Conservation (phyloP, 2,113 vertebrate genomes). For the Baryphthengus martii region DNA sequence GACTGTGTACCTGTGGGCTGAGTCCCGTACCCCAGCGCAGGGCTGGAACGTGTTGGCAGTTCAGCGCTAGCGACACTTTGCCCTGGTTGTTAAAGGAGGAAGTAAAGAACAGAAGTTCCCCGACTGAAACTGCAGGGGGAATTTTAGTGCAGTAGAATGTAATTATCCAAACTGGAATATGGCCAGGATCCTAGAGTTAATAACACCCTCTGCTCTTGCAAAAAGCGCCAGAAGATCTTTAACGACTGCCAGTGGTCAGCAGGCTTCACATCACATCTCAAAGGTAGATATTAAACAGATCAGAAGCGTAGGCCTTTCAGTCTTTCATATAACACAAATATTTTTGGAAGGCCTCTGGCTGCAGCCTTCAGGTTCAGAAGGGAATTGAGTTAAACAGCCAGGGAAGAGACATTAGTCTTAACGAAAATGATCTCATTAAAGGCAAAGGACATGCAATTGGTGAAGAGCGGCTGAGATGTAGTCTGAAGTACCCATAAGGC, state of each 20-base stretch:
- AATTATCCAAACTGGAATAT: constrained; percentile 63
- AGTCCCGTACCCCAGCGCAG: neutral
- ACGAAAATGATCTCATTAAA: constrained; percentile 29
- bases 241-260: constrained; percentile 17
- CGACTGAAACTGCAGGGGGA: constrained; percentile 38
- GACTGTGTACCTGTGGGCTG: neutral
- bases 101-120: constrained; percentile 38
- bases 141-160: constrained; percentile 45
- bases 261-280: neutral
- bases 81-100: constrained; percentile 23
- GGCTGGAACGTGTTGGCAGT: neutral
- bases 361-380: neutral
- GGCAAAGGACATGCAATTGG: neutral
- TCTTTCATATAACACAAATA: neutral
- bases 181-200: constrained; percentile 46
- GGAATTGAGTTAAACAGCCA: neutral
- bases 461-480: neutral
- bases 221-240: constrained; percentile 30
- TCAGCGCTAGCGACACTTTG: neutral
- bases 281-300: neutral
- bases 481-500: neutral
- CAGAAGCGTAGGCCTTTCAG: neutral
- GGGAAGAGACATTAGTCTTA: constrained; percentile 6
- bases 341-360: neutral
- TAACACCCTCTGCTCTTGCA: constrained; percentile 49